These are phyloP conservation scores for Cyprinodon variegatus DNA, from an alignment of 2,113 vertebrate genomes.

Conservation along the genomic window DNA sequence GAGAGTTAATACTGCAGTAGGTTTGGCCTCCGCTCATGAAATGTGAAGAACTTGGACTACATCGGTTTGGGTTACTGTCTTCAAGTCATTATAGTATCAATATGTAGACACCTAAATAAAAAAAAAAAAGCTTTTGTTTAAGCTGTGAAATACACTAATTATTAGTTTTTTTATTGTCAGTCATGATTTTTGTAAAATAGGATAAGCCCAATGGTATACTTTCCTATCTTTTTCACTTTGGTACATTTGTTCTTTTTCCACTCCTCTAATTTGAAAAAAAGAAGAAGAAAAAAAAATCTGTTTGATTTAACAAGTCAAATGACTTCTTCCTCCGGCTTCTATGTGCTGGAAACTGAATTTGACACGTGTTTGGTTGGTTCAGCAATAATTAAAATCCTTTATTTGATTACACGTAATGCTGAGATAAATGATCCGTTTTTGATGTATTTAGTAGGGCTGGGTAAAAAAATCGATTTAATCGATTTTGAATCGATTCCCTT, in stretches of 20 bases:
- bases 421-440: background rate
- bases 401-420: background rate
- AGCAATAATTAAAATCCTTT: background rate
- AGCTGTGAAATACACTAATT: background rate
- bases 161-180: background rate
- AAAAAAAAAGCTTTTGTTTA: no score
- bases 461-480: no score
- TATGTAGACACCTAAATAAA: background rate
- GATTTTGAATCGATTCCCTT: no score
- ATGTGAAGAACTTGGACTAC: background rate
- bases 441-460: no score
- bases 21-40: background rate
- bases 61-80: background rate
- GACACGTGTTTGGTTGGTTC: background rate
- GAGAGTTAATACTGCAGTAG: constrained; percentile 4
- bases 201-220: background rate
- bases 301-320: background rate
- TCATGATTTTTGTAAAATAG: background rate
- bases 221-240: background rate
- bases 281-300: background rate
- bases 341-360: background rate
- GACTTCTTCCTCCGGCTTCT: background rate
- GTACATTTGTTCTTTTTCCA: background rate
- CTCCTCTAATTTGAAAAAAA: background rate
- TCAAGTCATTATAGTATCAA: background rate